These are phyloP conservation scores for Odocoileus virginianus DNA, from an alignment of 2,113 vertebrate genomes.

Conservation along the genomic window DNA sequence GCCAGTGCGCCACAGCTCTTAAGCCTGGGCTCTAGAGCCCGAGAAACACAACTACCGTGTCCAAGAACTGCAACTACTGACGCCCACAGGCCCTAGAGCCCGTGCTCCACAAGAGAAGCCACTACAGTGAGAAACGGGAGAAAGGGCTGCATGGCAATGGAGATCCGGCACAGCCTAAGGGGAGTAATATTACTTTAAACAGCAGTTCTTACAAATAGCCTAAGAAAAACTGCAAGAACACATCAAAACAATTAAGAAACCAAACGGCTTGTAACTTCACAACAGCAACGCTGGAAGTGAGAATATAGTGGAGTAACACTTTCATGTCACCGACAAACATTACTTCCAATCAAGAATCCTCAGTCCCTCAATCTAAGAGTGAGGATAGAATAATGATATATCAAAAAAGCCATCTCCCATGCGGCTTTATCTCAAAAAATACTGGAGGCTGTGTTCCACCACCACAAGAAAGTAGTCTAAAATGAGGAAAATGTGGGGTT, in stretches of 20 bases:
- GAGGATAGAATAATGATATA: not conserved
- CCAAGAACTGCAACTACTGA: accelerated
- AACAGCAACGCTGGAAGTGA: not conserved
- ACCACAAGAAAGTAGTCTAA: not conserved
- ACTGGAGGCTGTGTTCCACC: too few species aligned
- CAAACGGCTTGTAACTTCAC: not conserved
- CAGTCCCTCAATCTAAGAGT: not conserved
- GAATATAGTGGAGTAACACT: not conserved
- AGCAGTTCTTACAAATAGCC: not conserved
- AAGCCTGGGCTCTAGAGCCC: not conserved
- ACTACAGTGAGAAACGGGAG: accelerated
- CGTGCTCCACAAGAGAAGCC: not conserved
- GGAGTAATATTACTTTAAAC: accelerated
- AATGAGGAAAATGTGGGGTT: accelerated
- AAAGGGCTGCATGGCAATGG: accelerated
- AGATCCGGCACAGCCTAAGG: not conserved
- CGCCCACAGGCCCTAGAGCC: not conserved
- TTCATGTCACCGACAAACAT: not conserved
- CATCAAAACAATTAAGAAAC: not conserved
- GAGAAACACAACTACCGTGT: accelerated
- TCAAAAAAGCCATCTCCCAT: not conserved
- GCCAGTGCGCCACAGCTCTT: not conserved
- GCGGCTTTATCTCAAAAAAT: not conserved
- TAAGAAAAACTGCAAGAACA: not conserved
- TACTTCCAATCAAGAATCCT: not conserved